A percentile compares a stretch with the other conserved stretches of the same genome.
Conservation (phyloP, 1,140 invertebrate genomes). For the Drosophila kurseongensis region DNA sequence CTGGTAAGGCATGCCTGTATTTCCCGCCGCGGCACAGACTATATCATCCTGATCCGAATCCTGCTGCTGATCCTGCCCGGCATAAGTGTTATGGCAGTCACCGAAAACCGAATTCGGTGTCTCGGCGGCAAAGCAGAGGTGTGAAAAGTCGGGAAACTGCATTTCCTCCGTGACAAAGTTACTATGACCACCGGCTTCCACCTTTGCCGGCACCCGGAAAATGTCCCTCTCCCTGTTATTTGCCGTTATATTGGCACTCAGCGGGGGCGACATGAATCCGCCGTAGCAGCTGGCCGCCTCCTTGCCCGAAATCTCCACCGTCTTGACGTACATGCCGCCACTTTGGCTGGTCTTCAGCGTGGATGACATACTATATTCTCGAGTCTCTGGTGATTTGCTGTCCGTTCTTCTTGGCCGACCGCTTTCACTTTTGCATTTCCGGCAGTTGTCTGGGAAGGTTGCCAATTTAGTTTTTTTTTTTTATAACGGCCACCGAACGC, state of each 20-base stretch:
- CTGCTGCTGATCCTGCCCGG: slow-evolving; percentile 33
- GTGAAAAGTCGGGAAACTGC: slow-evolving; percentile 78
- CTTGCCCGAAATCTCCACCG: slow-evolving; percentile 33
- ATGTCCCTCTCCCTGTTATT: slow-evolving; percentile 7
- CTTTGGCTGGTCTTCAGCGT: slow-evolving; percentile 66
- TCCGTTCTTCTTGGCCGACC: slow-evolving; percentile 30
- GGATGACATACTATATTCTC: slow-evolving; percentile 56
- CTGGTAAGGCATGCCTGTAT: slow-evolving; percentile 56
- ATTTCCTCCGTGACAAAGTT: slow-evolving; percentile 52
- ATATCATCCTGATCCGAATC: slow-evolving; percentile 65
- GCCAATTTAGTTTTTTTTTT: slow-evolving; percentile 52
- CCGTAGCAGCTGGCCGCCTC: slow-evolving; percentile 49
- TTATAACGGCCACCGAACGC: slow-evolving; percentile 44
- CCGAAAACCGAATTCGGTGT: slow-evolving; percentile 80
- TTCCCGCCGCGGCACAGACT: slow-evolving; percentile 52
- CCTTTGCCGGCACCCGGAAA: slow-evolving; percentile 45
- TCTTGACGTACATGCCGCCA: slow-evolving; percentile 48
- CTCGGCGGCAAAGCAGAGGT: slow-evolving; percentile 69
- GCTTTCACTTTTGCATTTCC: slow-evolving; percentile 70
- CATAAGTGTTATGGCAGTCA: slow-evolving; percentile 47
- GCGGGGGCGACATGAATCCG: slow-evolving; percentile 71
- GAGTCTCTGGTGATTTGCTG: slow-evolving; percentile 30
- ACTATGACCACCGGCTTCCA: slow-evolving; percentile 8
- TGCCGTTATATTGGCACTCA: slow-evolving; percentile 56
- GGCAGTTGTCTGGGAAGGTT: slow-evolving; percentile 69